Base-by-base conservation (phyloP, 2,113 vertebrate genomes). In the Chaenogobius annularis region DNA sequence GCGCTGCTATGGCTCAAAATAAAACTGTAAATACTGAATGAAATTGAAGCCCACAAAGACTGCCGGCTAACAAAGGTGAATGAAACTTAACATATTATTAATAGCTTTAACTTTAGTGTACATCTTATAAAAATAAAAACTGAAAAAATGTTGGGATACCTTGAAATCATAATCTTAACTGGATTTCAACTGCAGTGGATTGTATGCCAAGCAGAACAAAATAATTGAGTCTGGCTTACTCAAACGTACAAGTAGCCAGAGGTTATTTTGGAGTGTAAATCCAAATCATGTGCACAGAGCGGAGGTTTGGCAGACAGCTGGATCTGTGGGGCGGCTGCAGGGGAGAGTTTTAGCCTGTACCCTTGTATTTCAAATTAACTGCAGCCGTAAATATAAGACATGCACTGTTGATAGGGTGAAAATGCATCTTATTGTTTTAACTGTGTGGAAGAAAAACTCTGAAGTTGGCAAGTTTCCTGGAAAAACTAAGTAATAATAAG, bases 121-220 rank as follows among this genome's bases (percentile, higher is more conserved):
- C 1, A 19, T 52, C 15, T 17, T 19, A 52, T n/a, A 1, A 52
- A 17, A 52, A 15, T 19, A 52, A 52, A 19, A 15, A 59, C 44
- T 73, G 22, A 52, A 52, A 19, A 15, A 59, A 37, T 73, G 22
- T 67, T 43, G 15, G 31, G 12, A 66, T 55, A 44, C 19, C 12
- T 66, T 44, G 3, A 26, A 58, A 72, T 66, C 35, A 14, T 40
- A 40, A 72, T 66, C 35, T 11, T 26, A 40, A 63, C 35, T 40
- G 61, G 17, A n/a, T 63, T 43, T 40, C 35, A n/a, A n/a, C 1
- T 40, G 26, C 26, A 40, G 31, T n/a, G 17, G 31, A 10, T 15
- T 40, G 31, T 63, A 2, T 19, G 58, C 58, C 58, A 61, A 61
- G 15, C 35, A 26, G 26, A 2, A 19, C 35, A 40, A 4, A 40